Base-by-base conservation (phyloP, 2,888 invertebrate species). In the Coleophora deauratella region DNA sequence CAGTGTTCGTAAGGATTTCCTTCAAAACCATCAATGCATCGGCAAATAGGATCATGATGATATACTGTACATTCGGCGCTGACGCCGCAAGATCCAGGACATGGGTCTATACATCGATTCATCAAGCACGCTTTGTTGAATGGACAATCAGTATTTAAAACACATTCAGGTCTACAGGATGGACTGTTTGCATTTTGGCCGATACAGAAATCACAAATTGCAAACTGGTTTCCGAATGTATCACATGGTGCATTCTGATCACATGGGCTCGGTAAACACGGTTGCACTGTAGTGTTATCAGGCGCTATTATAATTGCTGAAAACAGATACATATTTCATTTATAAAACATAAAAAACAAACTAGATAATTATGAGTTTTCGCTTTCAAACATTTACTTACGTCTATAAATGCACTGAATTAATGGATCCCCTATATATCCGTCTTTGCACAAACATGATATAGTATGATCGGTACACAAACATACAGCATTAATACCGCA, bases 401-500 rank as follows among this genome's bases (percentile, higher is more conserved):
- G 84, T 65, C 78, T 64, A 51, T 81, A 78, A 45, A 90, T 85
- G 68, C 94, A 95, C 62, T 93, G 93, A 45, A 91, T 87, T 61
- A 93, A 90, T 13, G 94, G 91, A 85, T 95, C 93, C 42, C 96
- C 96, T 46, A 91, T 89, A 60, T 90, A 93, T 39, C 93, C 93
- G 47, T 91, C 89, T 33, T 90, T 88, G 64, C 96, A 96, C 36
- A 89, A 76, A 64, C 96, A 96, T 21, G 91, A 90, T n/a, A 95
- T 92, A 3, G 93, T 91, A 62, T 96, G 96, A 61, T 94, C 91
- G 28, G 90, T 87, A 33, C 94, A 93, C 55, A 89, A 84, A 62
- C 96, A 96, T 40, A 91, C 86, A 11, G 96, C 94, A 64, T 93
- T 91, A 9, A 93, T 81, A 39, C 96, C 96, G 65, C 96, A 96